These are phyloP conservation scores for Microcebus ravelobensis DNA, from an alignment of 2,113 vertebrate genomes.

Conservation along the genomic window DNA sequence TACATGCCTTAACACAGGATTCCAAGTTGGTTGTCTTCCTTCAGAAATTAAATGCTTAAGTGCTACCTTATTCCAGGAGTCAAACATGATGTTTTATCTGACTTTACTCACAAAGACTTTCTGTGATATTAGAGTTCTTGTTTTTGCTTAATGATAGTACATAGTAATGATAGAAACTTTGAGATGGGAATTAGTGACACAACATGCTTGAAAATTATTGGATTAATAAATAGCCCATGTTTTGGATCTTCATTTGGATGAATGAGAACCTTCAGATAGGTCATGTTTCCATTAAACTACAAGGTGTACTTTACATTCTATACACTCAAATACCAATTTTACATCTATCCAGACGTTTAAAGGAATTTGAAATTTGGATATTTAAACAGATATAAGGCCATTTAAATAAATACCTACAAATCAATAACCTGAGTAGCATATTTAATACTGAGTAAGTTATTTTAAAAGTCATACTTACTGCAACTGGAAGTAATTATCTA, in stretches of 20 bases:
- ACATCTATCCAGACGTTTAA: background rate
- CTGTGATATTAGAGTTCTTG: background rate
- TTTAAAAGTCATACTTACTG: slow-evolving; percentile 73
- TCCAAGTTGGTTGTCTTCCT: background rate
- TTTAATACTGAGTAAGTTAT: slow-evolving; percentile 16
- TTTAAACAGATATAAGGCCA: background rate
- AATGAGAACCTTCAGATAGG: background rate
- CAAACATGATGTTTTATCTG: background rate
- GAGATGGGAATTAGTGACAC: background rate
- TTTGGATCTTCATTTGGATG: background rate
- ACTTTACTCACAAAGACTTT: background rate
- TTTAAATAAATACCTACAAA: slow-evolving; percentile 20
- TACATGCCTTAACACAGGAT: background rate
- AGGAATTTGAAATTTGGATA: slow-evolving; percentile 24
- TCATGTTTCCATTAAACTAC: background rate
- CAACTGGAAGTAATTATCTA: background rate
- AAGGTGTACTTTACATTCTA: background rate
- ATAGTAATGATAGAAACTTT: background rate
- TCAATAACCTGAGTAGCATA: background rate
- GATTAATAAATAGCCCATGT: background rate
- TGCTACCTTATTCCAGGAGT: background rate
- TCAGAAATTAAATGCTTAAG: background rate
- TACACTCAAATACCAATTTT: background rate
- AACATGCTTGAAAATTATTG: background rate
- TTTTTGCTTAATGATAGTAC: background rate